Evolutionary conservation across 2,888 invertebrate genomes (phyloP), one percentile per base, ranked within the genome.

Genomic region (Mythimna pallens): DNA sequence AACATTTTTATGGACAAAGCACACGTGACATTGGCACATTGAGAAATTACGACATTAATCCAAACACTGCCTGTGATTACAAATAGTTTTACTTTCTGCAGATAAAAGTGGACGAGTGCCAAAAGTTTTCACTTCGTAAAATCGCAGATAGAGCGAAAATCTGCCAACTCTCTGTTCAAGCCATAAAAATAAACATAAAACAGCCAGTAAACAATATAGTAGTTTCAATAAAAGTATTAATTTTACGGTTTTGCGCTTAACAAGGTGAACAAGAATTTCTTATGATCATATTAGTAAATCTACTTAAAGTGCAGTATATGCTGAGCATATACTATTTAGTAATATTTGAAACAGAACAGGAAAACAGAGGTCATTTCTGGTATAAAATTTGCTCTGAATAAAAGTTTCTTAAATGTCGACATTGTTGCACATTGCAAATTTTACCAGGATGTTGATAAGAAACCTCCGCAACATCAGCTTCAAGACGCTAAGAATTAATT

Each of bases 91-190:
- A 77, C 81, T 81, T 85, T 84, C 81, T 66, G 25, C 61, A 69
- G 62, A 79, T 65, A 77, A 83, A 77, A 69, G 63, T 85, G 86
- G 86, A 78, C 20, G 61, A 14, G 25, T 58, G 84, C 84, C 84
- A 85, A 76, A 69, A 64, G 65, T 65, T 74, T 79, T 75, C 83
- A 76, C 82, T 73, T 74, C 55, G 55, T 64, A 73, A 77, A 78
- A 73, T 74, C 59, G 69, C 52, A 61, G 57, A 73, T 69, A 65
- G 65, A 73, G 78, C 76, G 62, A 81, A 72, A 86, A 70, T 78
- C 65, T 73, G 76, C 73, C 73, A 78, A 73, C 59, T 81, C 47
- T 62, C 43, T 34, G 54, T 72, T 22, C 36, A 47, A 62, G 57
- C 17, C 61, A 65, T 77, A 62, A 65, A 74, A 77, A 70, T 70